Evolutionary conservation across 1,140 invertebrate genomes (phyloP).

Genomic region (Drosophila punjabiensis): DNA sequence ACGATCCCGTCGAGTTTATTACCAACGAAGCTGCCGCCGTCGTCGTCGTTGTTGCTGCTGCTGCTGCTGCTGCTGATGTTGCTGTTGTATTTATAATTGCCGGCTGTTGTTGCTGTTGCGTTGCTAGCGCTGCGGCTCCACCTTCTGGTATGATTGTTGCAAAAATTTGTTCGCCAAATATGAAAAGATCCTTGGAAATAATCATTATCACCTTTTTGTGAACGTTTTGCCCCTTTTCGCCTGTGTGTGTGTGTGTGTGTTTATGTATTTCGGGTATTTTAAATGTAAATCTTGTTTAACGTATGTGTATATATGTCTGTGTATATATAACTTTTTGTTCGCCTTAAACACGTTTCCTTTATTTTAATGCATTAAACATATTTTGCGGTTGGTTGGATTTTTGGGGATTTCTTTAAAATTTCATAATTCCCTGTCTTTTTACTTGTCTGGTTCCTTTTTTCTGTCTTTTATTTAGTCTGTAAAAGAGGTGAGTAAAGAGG

Average conservation of each 20-base stretch:
- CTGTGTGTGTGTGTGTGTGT: constrained; percentile 16
- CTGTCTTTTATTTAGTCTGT: constrained; percentile 28
- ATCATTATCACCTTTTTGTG: constrained; percentile 84
- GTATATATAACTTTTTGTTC: constrained; percentile 58
- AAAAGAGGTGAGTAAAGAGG: constrained; percentile 9
- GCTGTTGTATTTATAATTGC: constrained; percentile 43
- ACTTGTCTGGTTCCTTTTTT: constrained; percentile 14
- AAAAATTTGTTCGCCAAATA: constrained; percentile 85
- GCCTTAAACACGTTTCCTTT: constrained; percentile 63
- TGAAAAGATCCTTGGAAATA: constrained; percentile 85
- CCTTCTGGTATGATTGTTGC: constrained; percentile 85
- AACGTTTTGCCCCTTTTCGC: constrained; percentile 46
- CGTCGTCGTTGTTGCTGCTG: constrained; percentile 37
- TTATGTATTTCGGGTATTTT: constrained; percentile 27
- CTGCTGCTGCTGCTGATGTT: constrained; percentile 36
- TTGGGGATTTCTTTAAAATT: constrained; percentile 60
- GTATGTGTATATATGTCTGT: constrained; percentile 8
- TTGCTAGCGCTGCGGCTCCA: constrained; percentile 62
- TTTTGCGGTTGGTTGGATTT: constrained; percentile 37
- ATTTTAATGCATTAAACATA: constrained; percentile 61
- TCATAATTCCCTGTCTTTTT: constrained; percentile 62
- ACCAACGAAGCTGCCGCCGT: constrained; percentile 51
- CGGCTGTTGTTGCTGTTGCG: constrained; percentile 55
- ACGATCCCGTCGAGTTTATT: constrained; percentile 51
- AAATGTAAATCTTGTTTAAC: constrained; percentile 62